These are phyloP conservation scores for Excalfactoria chinensis DNA, from an alignment of 2,113 vertebrate species.

Conservation along the genomic window DNA sequence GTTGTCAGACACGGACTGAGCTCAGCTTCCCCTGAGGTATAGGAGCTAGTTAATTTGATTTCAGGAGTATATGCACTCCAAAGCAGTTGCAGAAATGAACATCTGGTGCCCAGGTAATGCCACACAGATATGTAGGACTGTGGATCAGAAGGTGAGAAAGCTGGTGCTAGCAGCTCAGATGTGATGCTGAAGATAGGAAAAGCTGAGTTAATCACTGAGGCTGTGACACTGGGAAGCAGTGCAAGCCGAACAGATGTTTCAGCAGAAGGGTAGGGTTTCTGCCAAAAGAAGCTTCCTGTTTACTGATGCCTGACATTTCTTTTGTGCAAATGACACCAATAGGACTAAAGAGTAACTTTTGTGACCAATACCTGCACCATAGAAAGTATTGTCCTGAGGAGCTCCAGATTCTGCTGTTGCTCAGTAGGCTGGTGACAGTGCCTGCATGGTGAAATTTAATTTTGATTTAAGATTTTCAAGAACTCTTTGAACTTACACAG, in stretches of 20 bases:
- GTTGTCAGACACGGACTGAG: background rate
- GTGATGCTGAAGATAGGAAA: background rate
- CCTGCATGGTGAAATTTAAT: background rate
- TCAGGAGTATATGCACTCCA: background rate
- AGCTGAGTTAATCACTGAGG: background rate
- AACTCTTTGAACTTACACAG: background rate
- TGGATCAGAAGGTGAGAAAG: background rate
- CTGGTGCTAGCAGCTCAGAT: rapidly evolving
- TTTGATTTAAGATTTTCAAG: background rate
- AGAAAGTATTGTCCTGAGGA: background rate
- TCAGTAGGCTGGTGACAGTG: background rate
- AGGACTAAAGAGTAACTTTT: background rate
- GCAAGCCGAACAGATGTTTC: slow-evolving; percentile 16
- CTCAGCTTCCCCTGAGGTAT: background rate
- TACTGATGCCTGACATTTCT: background rate
- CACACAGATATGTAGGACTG: background rate
- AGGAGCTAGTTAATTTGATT: background rate
- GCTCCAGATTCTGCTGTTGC: background rate
- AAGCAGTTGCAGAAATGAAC: slow-evolving; percentile 18
- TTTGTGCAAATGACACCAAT: background rate
- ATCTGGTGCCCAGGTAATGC: background rate
- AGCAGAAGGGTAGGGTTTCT: slow-evolving; percentile 2
- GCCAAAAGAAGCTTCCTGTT: slow-evolving; percentile 22
- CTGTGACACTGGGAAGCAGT: background rate
- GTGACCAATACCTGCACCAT: background rate